These are phyloP conservation scores for Macrostomum cliftonense DNA, from an alignment of 2,888 invertebrate species.

Conservation along the genomic window DNA sequence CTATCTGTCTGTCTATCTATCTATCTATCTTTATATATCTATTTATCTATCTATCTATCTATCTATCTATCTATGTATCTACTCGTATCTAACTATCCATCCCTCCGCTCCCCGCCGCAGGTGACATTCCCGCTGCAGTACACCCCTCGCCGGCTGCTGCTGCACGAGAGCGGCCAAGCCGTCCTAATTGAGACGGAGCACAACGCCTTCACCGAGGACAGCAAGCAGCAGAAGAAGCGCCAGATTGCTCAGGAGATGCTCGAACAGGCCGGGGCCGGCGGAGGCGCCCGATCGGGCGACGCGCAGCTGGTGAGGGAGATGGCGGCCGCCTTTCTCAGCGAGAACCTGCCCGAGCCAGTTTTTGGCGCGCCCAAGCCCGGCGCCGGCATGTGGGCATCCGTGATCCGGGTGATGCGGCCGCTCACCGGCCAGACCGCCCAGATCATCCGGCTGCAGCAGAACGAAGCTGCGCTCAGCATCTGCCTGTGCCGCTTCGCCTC, in stretches of 20 bases:
- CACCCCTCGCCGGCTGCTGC: slow-evolving; percentile 80
- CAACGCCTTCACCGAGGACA: slow-evolving; percentile 88
- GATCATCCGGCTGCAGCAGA: slow-evolving; percentile 63
- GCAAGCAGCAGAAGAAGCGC: slow-evolving; percentile 69
- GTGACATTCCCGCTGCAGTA: slow-evolving; percentile 75
- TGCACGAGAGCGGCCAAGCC: slow-evolving; percentile 76
- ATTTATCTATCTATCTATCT: too few relatives aligned
- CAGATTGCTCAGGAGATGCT: slow-evolving; percentile 70
- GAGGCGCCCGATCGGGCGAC: slow-evolving; percentile 50
- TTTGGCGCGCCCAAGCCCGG: slow-evolving; percentile 89
- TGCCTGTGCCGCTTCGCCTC: background rate
- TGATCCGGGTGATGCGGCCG: slow-evolving; percentile 31
- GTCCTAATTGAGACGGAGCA: slow-evolving; percentile 89
- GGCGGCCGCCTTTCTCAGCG: slow-evolving; percentile 85
- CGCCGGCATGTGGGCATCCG: slow-evolving; percentile 80
- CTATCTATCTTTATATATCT: too few relatives aligned
- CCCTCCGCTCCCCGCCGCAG: too few relatives aligned
- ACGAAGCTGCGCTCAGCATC: slow-evolving; percentile 64
- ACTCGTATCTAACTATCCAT: too few relatives aligned
- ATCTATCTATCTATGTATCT: slow-evolving; percentile 1
- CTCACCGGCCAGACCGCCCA: slow-evolving; percentile 58
- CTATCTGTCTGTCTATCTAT: background rate
- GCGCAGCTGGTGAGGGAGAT: slow-evolving; percentile 84
- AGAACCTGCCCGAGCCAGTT: slow-evolving; percentile 72
- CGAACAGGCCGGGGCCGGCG: background rate